Evolutionary conservation across 2,888 invertebrate genomes (phyloP).

Genomic region (Eristalis arbustorum): DNA sequence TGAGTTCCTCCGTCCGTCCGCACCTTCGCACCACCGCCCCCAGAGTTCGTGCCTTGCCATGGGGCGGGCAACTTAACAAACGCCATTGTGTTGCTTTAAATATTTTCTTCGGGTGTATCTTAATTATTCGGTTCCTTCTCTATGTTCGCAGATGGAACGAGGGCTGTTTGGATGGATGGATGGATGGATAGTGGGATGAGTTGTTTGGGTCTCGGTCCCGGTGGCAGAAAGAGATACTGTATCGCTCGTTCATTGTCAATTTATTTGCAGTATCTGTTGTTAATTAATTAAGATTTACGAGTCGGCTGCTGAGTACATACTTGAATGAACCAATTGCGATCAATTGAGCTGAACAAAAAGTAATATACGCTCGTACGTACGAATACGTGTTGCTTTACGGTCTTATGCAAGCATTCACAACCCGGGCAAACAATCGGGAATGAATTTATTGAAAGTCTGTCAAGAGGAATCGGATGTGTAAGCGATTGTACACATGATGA

Average conservation of each 20-base stretch:
- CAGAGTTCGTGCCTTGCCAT: background rate
- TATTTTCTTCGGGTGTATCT: background rate
- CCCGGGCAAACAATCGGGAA: background rate
- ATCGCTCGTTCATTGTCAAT: conserved; percentile 30
- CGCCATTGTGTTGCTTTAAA: background rate
- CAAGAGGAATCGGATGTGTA: background rate
- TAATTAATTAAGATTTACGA: conserved; percentile 56
- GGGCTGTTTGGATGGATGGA: background rate
- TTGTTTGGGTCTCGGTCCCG: too few relatives aligned
- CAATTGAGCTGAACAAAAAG: conserved; percentile 30
- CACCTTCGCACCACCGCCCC: too few relatives aligned
- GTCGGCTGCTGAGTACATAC: conserved; percentile 19
- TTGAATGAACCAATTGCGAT: conserved; percentile 51
- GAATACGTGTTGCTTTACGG: background rate
- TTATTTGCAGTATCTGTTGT: conserved; percentile 39
- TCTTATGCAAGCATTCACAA: background rate
- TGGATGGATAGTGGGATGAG: background rate
- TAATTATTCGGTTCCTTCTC: background rate
- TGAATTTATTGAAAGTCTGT: background rate
- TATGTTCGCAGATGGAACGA: background rate
- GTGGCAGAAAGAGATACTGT: background rate
- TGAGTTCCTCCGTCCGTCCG: background rate
- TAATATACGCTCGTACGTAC: background rate
- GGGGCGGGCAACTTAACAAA: background rate
- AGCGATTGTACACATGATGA: background rate